Percentiles rank a stretch among this genome's conserved stretches.
Evolutionary conservation across 2,797 vertebrate species (phyloP).

Genomic region (Sebastolobus alascanus): DNA sequence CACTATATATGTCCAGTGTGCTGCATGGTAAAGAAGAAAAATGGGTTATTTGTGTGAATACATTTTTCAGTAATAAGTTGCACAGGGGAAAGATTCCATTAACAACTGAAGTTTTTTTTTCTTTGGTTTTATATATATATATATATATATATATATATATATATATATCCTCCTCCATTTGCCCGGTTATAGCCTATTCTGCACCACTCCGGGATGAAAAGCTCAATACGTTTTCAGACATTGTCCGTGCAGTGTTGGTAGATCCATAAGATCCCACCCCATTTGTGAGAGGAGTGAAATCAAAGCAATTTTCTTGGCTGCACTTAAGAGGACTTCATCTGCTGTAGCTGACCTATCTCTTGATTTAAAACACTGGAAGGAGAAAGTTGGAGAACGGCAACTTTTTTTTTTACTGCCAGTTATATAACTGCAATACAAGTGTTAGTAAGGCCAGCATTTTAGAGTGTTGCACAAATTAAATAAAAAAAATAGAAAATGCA

Average conservation of each 20-base stretch:
- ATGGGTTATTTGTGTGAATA: conserved; percentile 20
- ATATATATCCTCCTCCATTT: conserved; percentile 7
- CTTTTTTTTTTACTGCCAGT: conserved; percentile 13
- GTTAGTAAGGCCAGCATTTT: conserved; percentile 14
- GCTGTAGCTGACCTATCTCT: conserved; percentile 52
- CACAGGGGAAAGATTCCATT: conserved; percentile 3
- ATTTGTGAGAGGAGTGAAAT: conserved; percentile 62
- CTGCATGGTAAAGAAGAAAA: conserved; percentile 4
- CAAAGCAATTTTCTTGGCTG: conserved; percentile 64
- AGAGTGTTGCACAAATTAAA: neutral
- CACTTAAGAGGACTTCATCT: conserved; percentile 47
- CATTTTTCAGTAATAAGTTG: neutral
- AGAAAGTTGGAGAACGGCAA: conserved; percentile 21
- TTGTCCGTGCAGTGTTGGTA: conserved; percentile 33
- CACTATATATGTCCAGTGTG: conserved; percentile 17
- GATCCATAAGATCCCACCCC: conserved; percentile 36
- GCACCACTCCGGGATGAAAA: conserved; percentile 40
- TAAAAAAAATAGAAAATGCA: neutral
- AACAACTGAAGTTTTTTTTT: neutral
- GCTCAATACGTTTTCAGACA: conserved; percentile 34
- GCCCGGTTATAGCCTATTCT: conserved; percentile 9
- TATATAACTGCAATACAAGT: conserved; percentile 29
- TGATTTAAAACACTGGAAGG: conserved; percentile 36
- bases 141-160: neutral
- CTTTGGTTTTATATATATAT: neutral